These are phyloP conservation scores for Listronotus bonariensis DNA, from an alignment of 1,140 invertebrate species.

Conservation along the genomic window DNA sequence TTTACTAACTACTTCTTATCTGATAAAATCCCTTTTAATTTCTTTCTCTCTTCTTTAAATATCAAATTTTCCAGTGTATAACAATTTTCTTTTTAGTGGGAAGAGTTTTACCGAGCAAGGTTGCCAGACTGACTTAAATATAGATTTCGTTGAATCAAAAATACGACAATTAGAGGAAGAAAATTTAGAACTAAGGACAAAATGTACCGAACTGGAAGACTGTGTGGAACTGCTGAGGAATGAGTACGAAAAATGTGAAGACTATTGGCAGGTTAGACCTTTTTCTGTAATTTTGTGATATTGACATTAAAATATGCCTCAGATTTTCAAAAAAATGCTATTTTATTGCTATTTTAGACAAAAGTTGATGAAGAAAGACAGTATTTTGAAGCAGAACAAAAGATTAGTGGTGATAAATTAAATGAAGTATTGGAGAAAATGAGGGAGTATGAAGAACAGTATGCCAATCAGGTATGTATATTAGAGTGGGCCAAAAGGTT, in stretches of 20 bases:
- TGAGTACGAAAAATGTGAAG: conserved; percentile 83
- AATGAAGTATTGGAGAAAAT: conserved; percentile 74
- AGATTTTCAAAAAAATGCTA: neutral
- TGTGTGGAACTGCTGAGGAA: conserved; percentile 72
- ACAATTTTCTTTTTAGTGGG: conserved; percentile 3
- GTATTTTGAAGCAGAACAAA: conserved; percentile 75
- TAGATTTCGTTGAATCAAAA: conserved; percentile 34
- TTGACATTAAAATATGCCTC: neutral
- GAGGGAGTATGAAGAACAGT: conserved; percentile 79
- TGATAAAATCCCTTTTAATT: too few relatives aligned
- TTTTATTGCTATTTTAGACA: conserved; percentile 28
- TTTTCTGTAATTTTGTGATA: neutral
- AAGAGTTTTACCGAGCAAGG: conserved; percentile 27
- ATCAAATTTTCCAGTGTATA: neutral
- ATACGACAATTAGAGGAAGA: conserved; percentile 51
- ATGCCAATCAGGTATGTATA: conserved; percentile 57
- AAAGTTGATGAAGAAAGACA: conserved; percentile 80
- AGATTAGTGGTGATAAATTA: conserved; percentile 77
- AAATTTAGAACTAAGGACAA: conserved; percentile 59
- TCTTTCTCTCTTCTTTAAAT: too few relatives aligned
- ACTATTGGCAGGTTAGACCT: conserved; percentile 81
- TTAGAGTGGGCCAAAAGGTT: too few relatives aligned
- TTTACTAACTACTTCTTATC: too few relatives aligned
- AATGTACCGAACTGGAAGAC: conserved; percentile 69
- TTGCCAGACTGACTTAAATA: conserved; percentile 31